These are phyloP conservation scores for Larimichthys crocea DNA, from an alignment of 2,113 vertebrate species.

Conservation along the genomic window DNA sequence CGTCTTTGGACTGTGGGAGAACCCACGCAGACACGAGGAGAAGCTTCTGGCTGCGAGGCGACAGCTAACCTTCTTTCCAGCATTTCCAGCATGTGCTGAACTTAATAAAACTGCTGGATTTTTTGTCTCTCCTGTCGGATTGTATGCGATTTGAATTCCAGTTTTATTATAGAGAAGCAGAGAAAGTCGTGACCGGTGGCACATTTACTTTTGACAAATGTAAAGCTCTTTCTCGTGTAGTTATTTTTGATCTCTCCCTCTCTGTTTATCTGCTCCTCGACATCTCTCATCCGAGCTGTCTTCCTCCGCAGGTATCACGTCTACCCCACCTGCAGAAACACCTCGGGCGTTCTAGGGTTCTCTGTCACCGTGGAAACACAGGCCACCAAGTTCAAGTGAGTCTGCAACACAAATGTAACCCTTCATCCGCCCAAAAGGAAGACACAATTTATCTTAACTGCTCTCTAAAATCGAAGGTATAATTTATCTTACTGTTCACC, in stretches of 20 bases:
- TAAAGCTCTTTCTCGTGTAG: not conserved
- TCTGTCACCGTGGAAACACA: constrained; percentile 97
- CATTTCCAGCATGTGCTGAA: not conserved
- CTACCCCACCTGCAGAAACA: constrained; percentile 96
- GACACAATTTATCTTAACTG: constrained; percentile 57
- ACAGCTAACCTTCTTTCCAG: not conserved
- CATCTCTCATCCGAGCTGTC: not conserved
- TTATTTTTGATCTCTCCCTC: not conserved
- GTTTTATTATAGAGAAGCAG: not conserved
- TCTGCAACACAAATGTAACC: constrained; percentile 46
- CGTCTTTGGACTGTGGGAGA: too few species aligned
- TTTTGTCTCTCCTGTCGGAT: not conserved
- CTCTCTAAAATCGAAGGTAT: constrained; percentile 49
- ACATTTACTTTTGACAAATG: not conserved
- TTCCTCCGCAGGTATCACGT: constrained; percentile 90
- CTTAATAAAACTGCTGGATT: constrained; percentile 16
- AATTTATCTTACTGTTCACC: constrained; percentile 60
- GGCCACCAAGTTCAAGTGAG: constrained; percentile 96
- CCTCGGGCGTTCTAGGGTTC: constrained; percentile 95
- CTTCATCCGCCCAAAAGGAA: constrained; percentile 56
- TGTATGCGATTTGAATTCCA: not conserved
- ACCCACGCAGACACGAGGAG: too few species aligned
- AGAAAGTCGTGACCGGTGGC: not conserved
- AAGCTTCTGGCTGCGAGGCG: too few species aligned
- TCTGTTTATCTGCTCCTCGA: not conserved